Base-by-base conservation (phyloP, 2,888 invertebrate genomes). In the Netelia virgata region DNA sequence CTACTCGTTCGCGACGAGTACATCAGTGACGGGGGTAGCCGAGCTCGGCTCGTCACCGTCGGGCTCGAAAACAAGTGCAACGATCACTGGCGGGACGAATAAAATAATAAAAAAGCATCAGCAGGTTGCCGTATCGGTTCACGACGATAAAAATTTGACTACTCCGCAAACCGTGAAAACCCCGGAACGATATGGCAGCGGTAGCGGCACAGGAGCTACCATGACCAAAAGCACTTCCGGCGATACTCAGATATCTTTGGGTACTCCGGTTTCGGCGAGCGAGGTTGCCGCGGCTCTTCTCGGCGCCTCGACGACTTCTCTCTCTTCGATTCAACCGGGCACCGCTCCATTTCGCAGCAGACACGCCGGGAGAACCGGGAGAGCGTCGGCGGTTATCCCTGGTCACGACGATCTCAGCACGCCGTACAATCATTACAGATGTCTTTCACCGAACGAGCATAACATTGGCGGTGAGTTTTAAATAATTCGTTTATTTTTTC, bases 361-460 rank as follows among this genome's bases (percentile, higher is more conserved):
- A 70, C 93, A 94, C 83, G 73, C 64, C 1, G 57, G 72, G 2
- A 72, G 79, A 11, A 57, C 92, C 9, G 72, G 76, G 10, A 59
- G 53, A 6, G 68, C 87, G 36, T 36, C 36, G 36, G 6, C 36
- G 36, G 36, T 36, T 36, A 36, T 92, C 61, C 94, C 95, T 23
- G 94, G 95, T 72, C 95, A 95, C 87, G 95, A 95, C 88, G 97
- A 97, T 90, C 94, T 96, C 66, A 96, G 96, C 91, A 96, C 96
- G 0, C 96, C 97, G 1, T 97, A 97, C 92, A 96, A 96, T 90
- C 96, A 97, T 87, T 97, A 97, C 93, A 95, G 96, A 92, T 96
- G 96, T 91, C 94, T 96, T 23, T 96, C 96, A 89, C 96, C 96
- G 8, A 96, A 96, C 86, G 95, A 95, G 88, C 94, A 94, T 86